Conservation (phyloP, 2,888 invertebrate species). For the Scaeva pyrastri region DNA sequence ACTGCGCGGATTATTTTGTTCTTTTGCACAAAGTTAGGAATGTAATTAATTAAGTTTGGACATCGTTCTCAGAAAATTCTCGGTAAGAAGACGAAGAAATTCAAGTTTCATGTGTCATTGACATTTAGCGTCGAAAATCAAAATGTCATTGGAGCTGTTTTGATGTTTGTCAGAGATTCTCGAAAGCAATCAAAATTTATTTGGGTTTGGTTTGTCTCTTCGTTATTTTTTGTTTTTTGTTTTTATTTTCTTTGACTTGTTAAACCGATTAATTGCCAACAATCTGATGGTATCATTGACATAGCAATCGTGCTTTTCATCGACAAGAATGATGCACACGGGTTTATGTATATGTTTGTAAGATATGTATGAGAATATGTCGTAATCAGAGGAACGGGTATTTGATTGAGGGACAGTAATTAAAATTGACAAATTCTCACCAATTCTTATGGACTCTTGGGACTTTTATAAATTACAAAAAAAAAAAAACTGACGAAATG, state of each 20-base stretch:
- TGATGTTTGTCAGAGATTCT: conserved; percentile 58
- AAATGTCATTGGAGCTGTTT: conserved; percentile 66
- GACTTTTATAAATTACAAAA: conserved; percentile 24
- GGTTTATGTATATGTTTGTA: not conserved
- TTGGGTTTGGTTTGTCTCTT: not conserved
- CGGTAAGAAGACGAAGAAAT: conserved; percentile 28
- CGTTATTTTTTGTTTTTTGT: no score
- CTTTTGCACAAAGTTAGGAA: conserved; percentile 38
- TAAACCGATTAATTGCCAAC: conserved; percentile 69
- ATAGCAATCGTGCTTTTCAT: conserved; percentile 50
- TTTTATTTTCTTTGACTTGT: conserved; percentile 34
- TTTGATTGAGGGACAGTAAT: conserved; percentile 68
- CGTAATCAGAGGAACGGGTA: conserved; percentile 53
- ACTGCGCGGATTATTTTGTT: not conserved
- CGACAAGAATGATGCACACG: conserved; percentile 33
- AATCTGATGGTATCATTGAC: conserved; percentile 69
- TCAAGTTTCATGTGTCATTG: conserved; percentile 59
- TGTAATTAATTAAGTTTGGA: conserved; percentile 71
- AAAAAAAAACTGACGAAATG: conserved; percentile 43
- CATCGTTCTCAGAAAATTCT: conserved; percentile 60
- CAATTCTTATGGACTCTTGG: conserved; percentile 36
- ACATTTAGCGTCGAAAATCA: conserved; percentile 42
- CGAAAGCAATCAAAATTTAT: conserved; percentile 64
- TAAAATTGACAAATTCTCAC: conserved; percentile 76
- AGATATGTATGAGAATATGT: not conserved